Percentiles rank a stretch among this genome's conserved stretches.
Conservation (phyloP, 92 coral and sea anemone genomes). For the Umimayanthus chanpuru region DNA sequence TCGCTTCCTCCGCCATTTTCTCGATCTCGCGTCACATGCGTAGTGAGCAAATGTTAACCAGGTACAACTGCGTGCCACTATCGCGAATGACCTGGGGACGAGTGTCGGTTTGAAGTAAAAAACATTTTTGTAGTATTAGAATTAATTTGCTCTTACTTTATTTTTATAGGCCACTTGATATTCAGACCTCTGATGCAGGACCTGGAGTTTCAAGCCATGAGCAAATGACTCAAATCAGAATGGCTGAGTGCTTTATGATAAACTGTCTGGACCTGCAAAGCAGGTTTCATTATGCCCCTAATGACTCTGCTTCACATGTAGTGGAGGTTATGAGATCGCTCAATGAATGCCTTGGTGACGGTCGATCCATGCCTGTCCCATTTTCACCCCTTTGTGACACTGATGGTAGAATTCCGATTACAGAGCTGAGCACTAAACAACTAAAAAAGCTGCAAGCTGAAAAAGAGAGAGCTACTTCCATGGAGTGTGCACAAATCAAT, state of each 20-base stretch:
- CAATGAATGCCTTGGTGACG: conserved; percentile 71
- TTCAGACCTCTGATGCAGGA: conserved; percentile 71
- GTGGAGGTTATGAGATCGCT: conserved; percentile 69
- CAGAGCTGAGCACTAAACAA: conserved; percentile 45
- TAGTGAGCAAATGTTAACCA: too few species aligned
- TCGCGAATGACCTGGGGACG: too few species aligned
- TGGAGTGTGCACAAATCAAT: conserved; percentile 35
- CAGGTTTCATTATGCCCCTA: conserved; percentile 72
- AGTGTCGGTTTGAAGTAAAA: too few species aligned
- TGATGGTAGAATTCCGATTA: conserved; percentile 21
- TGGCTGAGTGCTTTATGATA: conserved; percentile 67
- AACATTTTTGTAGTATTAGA: too few species aligned
- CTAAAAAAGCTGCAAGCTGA: conserved; percentile 39
- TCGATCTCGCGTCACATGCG: too few species aligned
- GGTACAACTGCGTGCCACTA: too few species aligned
- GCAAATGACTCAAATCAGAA: conserved; percentile 57
- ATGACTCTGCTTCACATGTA: conserved; percentile 60
- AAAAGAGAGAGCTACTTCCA: conserved; percentile 11
- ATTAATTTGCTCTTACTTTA: conserved; percentile 23
- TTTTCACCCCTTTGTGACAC: conserved; percentile 25
- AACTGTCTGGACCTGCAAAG: conserved; percentile 62
- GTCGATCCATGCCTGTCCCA: conserved; percentile 58
- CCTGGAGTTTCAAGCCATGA: conserved; percentile 68
- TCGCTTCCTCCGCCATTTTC: too few species aligned
- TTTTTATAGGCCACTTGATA: conserved; percentile 60